Conservation (phyloP, 1,140 invertebrate genomes). For the Diorhabda sublineata region DNA sequence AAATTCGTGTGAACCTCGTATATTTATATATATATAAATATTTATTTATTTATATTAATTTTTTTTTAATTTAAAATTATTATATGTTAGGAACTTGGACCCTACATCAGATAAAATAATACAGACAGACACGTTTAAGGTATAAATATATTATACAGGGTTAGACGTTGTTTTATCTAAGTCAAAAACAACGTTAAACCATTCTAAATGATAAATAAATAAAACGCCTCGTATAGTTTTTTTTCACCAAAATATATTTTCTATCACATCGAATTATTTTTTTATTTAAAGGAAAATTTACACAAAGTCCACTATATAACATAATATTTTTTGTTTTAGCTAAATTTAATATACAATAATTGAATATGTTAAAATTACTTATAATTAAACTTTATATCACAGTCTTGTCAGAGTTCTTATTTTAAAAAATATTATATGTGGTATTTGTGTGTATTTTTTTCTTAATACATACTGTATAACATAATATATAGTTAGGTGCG, state of each 20-base stretch:
- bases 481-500: not conserved
- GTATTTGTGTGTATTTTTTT: constrained; percentile 26
- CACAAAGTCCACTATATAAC: constrained; percentile 38
- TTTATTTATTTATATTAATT: not conserved
- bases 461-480: not conserved
- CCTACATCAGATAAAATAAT: constrained; percentile 29
- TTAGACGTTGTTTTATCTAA: not conserved
- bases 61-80: constrained; percentile 12
- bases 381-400: constrained; percentile 38
- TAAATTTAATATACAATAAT: constrained; percentile 28
- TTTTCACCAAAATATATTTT: constrained; percentile 43
- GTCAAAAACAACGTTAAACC: not conserved
- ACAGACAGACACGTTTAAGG: constrained; percentile 30
- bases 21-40: not conserved
- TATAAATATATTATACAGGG: constrained; percentile 5
- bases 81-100: constrained; percentile 39
- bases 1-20: constrained; percentile 42
- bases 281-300: constrained; percentile 31
- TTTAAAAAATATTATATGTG: constrained; percentile 38
- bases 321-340: constrained; percentile 20
- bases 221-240: constrained; percentile 32
- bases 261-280: constrained; percentile 38
- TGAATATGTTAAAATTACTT: constrained; percentile 37
- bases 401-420: constrained; percentile 36
- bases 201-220: constrained; percentile 22